Base-by-base conservation (phyloP, 2,888 invertebrate species). In the Sinotaia quadrata region DNA sequence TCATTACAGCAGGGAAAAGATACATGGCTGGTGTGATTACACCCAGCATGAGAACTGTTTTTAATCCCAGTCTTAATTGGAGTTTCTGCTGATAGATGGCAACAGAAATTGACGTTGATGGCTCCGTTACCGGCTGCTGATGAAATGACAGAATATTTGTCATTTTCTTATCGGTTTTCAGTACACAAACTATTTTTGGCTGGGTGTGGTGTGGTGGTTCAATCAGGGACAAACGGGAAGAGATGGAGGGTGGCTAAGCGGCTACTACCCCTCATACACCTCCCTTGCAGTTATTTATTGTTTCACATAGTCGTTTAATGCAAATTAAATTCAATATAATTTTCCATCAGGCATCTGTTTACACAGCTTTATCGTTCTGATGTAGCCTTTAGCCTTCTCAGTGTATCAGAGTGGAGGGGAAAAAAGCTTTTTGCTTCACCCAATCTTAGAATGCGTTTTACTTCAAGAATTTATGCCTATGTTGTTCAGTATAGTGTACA, bases 31-130 rank as follows among this genome's bases (percentile, higher is more conserved):
- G 59, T n/a, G 59, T 27, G 41, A 44, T 44, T 59, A 24, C 59
- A 4, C 29, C 37, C 24, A 41, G 59, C 27, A 31, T 21, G 29
- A 4, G 34, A 18, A 27, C 27, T 44, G 59, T 41, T 59, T 59
- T 59, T 59, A 59, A 59, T 59, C 44, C 59, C 24, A 27, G 15
- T 27, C 27, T 59, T 59, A 59, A 59, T 59, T 59, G 59, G 59
- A 33, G 47, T n/a, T 21, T 29, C 47, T 15, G 18, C 34, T 58
- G 61, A 47, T 47, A 31, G 61, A 51, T 51, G 34, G 61, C 15
- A 31, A 21, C 24, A 47, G 29, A 47, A 21, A 24, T 58, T 37
- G 51, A 47, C 29, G 15, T 54, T n/a, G 54, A 54, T 54, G n/a
- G 27, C 31, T 54, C 27, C n/a, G 27, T 24, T n/a, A 31, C 27